Evolutionary conservation across 2,113 vertebrate genomes (phyloP), one percentile per base, ranked within the genome.

Genomic region (Daubentonia madagascariensis): DNA sequence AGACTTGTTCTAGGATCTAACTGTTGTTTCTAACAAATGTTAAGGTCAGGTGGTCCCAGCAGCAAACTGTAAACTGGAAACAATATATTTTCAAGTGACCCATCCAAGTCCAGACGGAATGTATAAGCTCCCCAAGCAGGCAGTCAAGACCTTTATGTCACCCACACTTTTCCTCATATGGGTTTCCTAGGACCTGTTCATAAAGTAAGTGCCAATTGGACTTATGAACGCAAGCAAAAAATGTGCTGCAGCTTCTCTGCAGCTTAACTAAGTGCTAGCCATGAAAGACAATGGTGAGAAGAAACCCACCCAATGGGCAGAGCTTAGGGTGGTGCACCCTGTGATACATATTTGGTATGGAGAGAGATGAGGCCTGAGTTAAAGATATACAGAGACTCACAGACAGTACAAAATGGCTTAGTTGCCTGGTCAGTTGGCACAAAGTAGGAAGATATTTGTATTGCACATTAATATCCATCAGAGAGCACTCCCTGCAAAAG

Each of bases 91-190:
- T n/a, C 20, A 65, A 28, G 8, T 48, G 20, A 30, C 8, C 3
- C 22, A 40, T 40, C 3, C 14, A n/a, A 40, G 10, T 23, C 12
- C 32, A 80, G 45, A 80, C 28, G 43, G 18, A 54, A 14, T 25
- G 30, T 4, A 7, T 8, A 43, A 35, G 28, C 30, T 52, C 3
- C 6, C 16, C 1, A 3, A 16, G 35, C 37, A 30, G 8, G 16
- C 3, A 59, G 30, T 16, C 45, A 79, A 79, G 79, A 89, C 30
- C 30, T 65, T 8, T 2, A 30, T 37, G 70, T 84, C 35, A 59
- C 14, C 73, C 16, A 78, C 17, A 32, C 5, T 2, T 17, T 45
- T 48, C 28, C 28, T 43, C 32, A 35, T 16, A 14, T 1, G 4
- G 12, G 3, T 65, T 81, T 72, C 43, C 35, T 23, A n/a, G 32